phyloP scores from a whole-genome alignment of 2,113 vertebrate species.

The Lepus americanus region DNA sequence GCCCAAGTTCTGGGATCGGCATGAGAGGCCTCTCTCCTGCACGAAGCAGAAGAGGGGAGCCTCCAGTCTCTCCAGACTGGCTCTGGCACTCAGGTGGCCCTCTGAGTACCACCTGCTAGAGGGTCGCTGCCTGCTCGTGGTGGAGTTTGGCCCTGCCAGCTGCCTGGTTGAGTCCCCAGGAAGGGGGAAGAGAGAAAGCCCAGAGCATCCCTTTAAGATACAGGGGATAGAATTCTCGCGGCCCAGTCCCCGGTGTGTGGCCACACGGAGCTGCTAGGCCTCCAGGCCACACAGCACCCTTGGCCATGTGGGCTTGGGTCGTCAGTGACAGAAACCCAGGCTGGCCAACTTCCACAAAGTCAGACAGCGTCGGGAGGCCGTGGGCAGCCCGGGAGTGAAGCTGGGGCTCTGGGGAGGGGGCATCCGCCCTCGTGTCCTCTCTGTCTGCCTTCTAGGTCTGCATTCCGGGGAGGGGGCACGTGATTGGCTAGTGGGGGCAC shows the following conservation, averaged over 20 bases:
- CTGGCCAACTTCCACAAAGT: background rate
- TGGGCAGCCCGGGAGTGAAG: background rate
- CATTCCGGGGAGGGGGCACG: background rate
- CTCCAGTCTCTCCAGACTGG: background rate
- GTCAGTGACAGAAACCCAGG: background rate
- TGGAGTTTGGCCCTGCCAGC: background rate
- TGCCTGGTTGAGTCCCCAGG: background rate
- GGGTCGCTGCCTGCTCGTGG: rapidly evolving
- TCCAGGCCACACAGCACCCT: rapidly evolving
- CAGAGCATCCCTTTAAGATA: background rate
- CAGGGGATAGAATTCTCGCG: background rate
- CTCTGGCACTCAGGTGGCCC: background rate
- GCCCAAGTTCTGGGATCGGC: background rate
- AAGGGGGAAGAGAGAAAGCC: background rate
- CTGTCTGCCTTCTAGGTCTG: background rate
- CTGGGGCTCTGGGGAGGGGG: background rate
- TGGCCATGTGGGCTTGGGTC: background rate
- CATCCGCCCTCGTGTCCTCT: rapidly evolving
- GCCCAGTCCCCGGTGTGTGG: rapidly evolving
- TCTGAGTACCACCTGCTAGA: no score
- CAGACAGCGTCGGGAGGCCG: background rate
- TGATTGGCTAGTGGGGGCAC: background rate
- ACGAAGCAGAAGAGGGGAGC: background rate
- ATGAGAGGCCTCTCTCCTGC: background rate
- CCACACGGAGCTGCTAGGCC: background rate